These are phyloP conservation scores for Heterodera filipjevi DNA, from an alignment of 2,888 invertebrate species.

Conservation along the genomic window DNA sequence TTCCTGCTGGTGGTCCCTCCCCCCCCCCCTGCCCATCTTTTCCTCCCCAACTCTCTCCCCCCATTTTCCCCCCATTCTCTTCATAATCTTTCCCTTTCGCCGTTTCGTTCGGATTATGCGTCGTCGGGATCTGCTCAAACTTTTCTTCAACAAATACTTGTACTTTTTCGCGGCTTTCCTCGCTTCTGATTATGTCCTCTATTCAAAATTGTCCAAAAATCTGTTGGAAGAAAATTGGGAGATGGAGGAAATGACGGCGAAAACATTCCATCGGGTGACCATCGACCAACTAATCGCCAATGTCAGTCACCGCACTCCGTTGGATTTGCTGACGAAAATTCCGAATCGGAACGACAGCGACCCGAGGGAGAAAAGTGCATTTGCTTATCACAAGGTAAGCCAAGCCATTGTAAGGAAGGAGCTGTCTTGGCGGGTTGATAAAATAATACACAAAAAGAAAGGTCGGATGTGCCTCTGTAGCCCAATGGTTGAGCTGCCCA, in stretches of 20 bases:
- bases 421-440: too few species aligned
- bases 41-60: neutral
- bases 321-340: slow-evolving; percentile 11
- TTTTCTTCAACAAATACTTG: slow-evolving; percentile 1
- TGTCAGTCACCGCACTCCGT: neutral
- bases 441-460: too few species aligned
- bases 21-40: neutral
- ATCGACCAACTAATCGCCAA: slow-evolving; percentile 9
- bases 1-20: neutral
- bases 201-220: neutral
- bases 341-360: slow-evolving; percentile 3
- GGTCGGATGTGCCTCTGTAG: too few species aligned
- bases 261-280: slow-evolving; percentile 8
- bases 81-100: neutral
- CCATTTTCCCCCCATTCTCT: too few species aligned
- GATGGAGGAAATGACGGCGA: neutral
- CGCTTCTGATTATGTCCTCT: slow-evolving; percentile 1
- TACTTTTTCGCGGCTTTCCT: neutral
- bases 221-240: neutral
- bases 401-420: too few species aligned
- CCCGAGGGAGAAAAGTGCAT: neutral
- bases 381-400: neutral
- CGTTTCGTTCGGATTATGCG: neutral
- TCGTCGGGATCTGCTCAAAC: neutral
- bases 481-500: too few species aligned